Base-by-base conservation (phyloP, 2,888 invertebrate genomes). In the Lasius platythorax region DNA sequence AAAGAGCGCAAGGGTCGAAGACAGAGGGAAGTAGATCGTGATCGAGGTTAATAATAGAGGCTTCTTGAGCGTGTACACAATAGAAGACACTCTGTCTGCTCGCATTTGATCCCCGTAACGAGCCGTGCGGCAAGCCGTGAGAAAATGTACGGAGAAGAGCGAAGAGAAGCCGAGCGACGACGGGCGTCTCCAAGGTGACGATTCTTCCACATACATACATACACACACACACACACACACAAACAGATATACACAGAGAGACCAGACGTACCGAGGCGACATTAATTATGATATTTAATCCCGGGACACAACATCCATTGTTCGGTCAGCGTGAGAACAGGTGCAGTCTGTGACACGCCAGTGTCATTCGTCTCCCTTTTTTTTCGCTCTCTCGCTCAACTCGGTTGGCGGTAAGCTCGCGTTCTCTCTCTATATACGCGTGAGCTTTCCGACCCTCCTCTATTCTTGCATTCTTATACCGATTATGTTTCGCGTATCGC, bases 281-380 rank as follows among this genome's bases (percentile, higher is more conserved):
- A 91, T 93, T 93, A 94, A 94, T 94, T 94, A 93, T 93, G 92
- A 93, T 93, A 93, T 93, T 93, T 93, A 93, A 93, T 94, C 92
- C 93, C 88, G 64, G 83, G 88, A 87, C 88, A 86, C 88, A 86
- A 87, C 87, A 88, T 84, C 87, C 89, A 93, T 92, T 93, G 91
- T 93, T 92, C 88, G 83, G 76, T 74, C 85, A 86, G 83, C 84
- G 86, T 72, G 90, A 85, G 90, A 91, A 92, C 91, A 88, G 88
- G 87, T 87, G 88, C 88, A 56, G 15, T 90, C 89, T 85, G 50
- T 83, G 33, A 37, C 91, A 90, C 70, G 73, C 28, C 72, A 79
- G 78, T 56, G 78, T 43, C 53, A 43, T 40, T 79, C 61, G 70
- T 86, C 85, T 87, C 87, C 81, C 78, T 63, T 5, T 12, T 50